Evolutionary conservation across 2,888 invertebrate species (phyloP), one percentile per base, ranked within the genome.

Genomic region (Eledona agricola): DNA sequence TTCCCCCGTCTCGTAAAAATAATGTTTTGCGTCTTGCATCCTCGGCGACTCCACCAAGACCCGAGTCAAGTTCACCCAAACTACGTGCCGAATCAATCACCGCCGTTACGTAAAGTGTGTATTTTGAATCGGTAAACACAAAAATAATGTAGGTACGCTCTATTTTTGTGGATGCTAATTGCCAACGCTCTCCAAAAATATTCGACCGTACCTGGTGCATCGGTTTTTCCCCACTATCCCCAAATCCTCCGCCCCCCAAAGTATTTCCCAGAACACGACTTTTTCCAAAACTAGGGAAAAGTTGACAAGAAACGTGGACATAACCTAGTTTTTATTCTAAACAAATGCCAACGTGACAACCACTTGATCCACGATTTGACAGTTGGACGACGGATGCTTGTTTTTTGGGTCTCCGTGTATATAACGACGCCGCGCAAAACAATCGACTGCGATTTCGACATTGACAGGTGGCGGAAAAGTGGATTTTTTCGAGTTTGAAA

Each of bases 401-500:
- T n/a, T n/a, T n/a, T n/a, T n/a, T n/a, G n/a, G n/a, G n/a, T n/a
- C n/a, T n/a, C n/a, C n/a, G n/a, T n/a, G n/a, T n/a, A n/a, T n/a
- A n/a, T n/a, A n/a, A n/a, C n/a, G n/a, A n/a, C n/a, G n/a, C n/a
- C n/a, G n/a, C n/a, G n/a, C n/a, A n/a, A n/a, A n/a, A n/a, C n/a
- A n/a, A n/a, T n/a, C n/a, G n/a, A n/a, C n/a, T n/a, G n/a, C n/a
- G n/a, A n/a, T n/a, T n/a, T n/a, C n/a, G n/a, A n/a, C n/a, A n/a
- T n/a, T n/a, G n/a, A n/a, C n/a, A n/a, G n/a, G n/a, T n/a, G n/a
- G n/a, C n/a, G n/a, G n/a, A n/a, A n/a, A n/a, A n/a, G n/a, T n/a
- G n/a, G n/a, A n/a, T 65, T 64, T 68, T 68, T 61, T 51, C 38
- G 59, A 62, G 55, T 58, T 51, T 32, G 45, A 22, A 34, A 38